phyloP scores from a whole-genome alignment of 1,140 invertebrate genomes.

The Zelostemma sp. region DNA sequence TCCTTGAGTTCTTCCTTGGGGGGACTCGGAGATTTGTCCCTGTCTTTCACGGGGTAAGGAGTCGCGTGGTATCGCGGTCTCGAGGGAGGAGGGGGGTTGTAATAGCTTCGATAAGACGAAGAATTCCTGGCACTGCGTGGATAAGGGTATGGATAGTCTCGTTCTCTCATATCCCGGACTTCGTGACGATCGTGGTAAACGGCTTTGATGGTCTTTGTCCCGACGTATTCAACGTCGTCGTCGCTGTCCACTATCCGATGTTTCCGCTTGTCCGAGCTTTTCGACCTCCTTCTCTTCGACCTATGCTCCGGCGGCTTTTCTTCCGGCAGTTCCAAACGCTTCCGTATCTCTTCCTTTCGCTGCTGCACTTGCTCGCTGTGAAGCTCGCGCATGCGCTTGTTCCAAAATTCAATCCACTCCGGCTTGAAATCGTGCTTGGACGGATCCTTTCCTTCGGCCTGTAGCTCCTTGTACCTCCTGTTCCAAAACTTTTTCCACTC shows the following conservation, averaged over 20 bases:
- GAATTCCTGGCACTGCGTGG: slow-evolving; percentile 42
- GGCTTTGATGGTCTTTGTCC: slow-evolving; percentile 56
- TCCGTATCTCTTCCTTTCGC: slow-evolving; percentile 72
- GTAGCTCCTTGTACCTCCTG: slow-evolving; percentile 83
- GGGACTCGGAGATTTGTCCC: slow-evolving; percentile 58
- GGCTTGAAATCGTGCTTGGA: slow-evolving; percentile 86
- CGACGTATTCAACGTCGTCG: slow-evolving; percentile 67
- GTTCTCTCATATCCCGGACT: slow-evolving; percentile 21
- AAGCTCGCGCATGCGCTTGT: slow-evolving; percentile 81
- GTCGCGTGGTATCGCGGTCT: slow-evolving; percentile 60
- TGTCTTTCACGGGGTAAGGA: slow-evolving; percentile 57
- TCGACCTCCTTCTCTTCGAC: slow-evolving; percentile 28
- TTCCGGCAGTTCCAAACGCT: slow-evolving; percentile 68
- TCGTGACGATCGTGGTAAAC: slow-evolving; percentile 55
- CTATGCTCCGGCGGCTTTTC: slow-evolving; percentile 60
- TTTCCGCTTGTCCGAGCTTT: slow-evolving; percentile 44
- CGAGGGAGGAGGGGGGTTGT: slow-evolving; percentile 34
- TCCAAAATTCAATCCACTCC: slow-evolving; percentile 89
- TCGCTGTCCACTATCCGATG: slow-evolving; percentile 58
- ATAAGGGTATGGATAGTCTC: slow-evolving; percentile 57
- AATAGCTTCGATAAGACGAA: slow-evolving; percentile 50
- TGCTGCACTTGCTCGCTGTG: slow-evolving; percentile 76
- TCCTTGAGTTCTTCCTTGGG: slow-evolving; percentile 56
- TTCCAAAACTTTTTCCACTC: slow-evolving; percentile 92
- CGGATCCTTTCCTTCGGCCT: slow-evolving; percentile 81